Base-by-base conservation (phyloP, 92 coral and sea anemone genomes). In the Actinernus sp. region DNA sequence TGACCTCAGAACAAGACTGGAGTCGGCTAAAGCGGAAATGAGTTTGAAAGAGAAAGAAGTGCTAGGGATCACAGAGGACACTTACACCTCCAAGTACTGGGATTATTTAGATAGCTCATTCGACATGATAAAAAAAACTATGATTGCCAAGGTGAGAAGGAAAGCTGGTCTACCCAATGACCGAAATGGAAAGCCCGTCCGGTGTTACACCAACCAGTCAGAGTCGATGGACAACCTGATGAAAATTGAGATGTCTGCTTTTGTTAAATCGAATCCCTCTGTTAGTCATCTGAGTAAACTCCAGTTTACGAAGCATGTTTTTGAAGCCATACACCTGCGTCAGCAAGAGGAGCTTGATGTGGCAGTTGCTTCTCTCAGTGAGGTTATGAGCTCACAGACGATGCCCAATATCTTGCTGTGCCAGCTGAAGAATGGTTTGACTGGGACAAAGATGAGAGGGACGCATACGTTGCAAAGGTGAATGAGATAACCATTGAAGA, bases 301-400 rank as follows among this genome's bases (percentile, higher is more conserved):
- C 11, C 26, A 72, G 54, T 60, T 72, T 33, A 52, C 63, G 12
- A 79, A 14, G 25, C 33, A 31, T 23, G 71, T 79, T n/a, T 68
- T 49, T 46, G 70, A 78, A 38, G 67, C 64, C 16, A 55, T 68
- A 4, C 58, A 78, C 48, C 38, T 29, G 47, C 71, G 58, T 22
- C 85, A 68, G 36, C 74, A 62, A 20, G 57, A 56, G 0, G 82
- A 81, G 43, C 56, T 73, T 6, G 7, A 22, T 0, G 21, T 68
- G 49, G 78, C 85, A 17, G 36, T 78, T n/a, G 49, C 61, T 60
- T 78, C 78, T 8, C 24, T 58, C 0, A 78, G 84, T 58, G 70
- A 33, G 84, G 67, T 19, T 78, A 66, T 17, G 54, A 78, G 63
- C 77, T 78, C 4, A 49, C 71, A 11, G 71, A 60, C 18, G 0